Evolutionary conservation across 64 coral and sea anemone species (phyloP).

Genomic region (Acropora yongei): DNA sequence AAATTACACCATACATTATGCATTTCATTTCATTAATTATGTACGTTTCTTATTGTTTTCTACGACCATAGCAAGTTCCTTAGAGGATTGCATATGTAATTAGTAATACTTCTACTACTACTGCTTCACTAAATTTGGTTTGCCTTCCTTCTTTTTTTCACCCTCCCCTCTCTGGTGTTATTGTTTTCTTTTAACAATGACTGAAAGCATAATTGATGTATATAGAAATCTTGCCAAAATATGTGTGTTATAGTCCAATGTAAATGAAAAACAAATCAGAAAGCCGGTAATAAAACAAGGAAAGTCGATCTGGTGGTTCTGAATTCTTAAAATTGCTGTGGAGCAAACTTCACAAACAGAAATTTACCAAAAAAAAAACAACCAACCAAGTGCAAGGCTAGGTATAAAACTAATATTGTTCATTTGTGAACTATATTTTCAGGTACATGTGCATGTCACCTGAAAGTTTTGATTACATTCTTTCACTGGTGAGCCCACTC

Average conservation of each 20-base stretch:
- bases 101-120: too few species aligned
- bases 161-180: too few species aligned
- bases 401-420: not conserved
- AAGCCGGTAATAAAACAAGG: not conserved
- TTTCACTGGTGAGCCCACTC: constrained; percentile 3
- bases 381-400: too few species aligned
- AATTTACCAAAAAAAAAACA: not conserved
- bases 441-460: constrained; percentile 64
- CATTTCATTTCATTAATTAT: too few species aligned
- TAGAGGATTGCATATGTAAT: too few species aligned
- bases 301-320: not conserved
- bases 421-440: not conserved
- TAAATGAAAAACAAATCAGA: not conserved
- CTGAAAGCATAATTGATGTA: too few species aligned
- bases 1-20: too few species aligned
- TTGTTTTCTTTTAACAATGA: too few species aligned
- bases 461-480: constrained; percentile 44
- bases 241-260: not conserved
- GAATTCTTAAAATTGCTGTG: not conserved
- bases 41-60: too few species aligned
- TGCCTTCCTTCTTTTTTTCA: too few species aligned
- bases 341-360: not conserved
- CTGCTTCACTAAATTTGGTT: too few species aligned
- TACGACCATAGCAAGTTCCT: too few species aligned
- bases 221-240: not conserved